These are phyloP conservation scores for Pseudomugil tenellus DNA, from an alignment of 2,797 vertebrate genomes.

Conservation along the genomic window DNA sequence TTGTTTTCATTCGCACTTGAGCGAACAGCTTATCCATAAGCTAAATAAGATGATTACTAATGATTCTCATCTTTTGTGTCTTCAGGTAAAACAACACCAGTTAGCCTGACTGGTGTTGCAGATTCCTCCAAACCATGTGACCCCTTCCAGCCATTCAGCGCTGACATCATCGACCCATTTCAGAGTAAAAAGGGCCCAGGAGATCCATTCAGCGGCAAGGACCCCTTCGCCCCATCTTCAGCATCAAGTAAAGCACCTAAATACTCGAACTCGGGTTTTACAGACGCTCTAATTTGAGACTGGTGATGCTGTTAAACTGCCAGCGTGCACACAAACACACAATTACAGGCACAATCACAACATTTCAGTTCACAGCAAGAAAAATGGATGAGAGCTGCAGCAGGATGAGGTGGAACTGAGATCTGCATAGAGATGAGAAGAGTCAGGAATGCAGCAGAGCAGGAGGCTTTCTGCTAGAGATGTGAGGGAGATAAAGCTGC, in stretches of 20 bases:
- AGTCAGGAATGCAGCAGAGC: neutral
- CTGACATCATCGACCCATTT: slow-evolving; percentile 90
- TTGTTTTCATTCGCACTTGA: too few species aligned
- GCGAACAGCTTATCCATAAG: too few species aligned
- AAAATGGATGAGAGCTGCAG: neutral
- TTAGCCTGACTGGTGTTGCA: slow-evolving; percentile 86
- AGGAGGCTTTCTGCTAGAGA: too few species aligned
- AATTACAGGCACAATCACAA: slow-evolving; percentile 1
- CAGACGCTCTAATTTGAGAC: slow-evolving; percentile 96
- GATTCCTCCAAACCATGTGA: slow-evolving; percentile 90
- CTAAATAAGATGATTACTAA: neutral
- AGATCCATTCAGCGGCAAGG: slow-evolving; percentile 98
- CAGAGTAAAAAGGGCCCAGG: slow-evolving; percentile 93
- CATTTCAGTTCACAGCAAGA: neutral
- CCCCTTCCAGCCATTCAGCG: slow-evolving; percentile 94
- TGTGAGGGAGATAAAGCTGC: too few species aligned
- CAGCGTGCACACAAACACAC: slow-evolving; percentile 6
- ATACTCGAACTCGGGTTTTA: slow-evolving; percentile 88
- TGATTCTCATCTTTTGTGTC: slow-evolving; percentile 64
- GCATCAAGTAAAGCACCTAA: slow-evolving; percentile 93
- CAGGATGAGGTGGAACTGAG: neutral
- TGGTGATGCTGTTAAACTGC: slow-evolving; percentile 79
- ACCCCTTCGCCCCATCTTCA: slow-evolving; percentile 91
- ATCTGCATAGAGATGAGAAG: neutral
- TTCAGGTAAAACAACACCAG: slow-evolving; percentile 95